phyloP scores from a whole-genome alignment of 2,888 invertebrate species.

The Fragum sueziense region DNA sequence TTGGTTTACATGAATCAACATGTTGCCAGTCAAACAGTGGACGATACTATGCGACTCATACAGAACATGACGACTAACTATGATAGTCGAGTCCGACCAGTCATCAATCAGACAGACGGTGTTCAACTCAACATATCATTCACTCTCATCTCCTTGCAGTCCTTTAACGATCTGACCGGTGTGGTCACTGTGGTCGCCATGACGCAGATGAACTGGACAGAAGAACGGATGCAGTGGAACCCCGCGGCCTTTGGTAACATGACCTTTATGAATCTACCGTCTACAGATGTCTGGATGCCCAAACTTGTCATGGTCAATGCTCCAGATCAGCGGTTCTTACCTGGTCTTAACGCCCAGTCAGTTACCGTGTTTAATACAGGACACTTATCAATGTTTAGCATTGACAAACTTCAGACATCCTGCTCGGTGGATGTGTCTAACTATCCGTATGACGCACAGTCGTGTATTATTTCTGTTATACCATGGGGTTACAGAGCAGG shows the following conservation, averaged over 20 bases:
- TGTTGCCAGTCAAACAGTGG: neutral
- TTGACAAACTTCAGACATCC: neutral
- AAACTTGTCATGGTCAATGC: constrained; percentile 39
- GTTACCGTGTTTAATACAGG: neutral
- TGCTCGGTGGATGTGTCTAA: constrained; percentile 7
- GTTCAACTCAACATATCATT: constrained; percentile 34
- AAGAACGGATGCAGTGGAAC: constrained; percentile 49
- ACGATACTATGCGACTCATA: neutral
- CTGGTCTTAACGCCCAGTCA: neutral
- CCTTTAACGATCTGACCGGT: constrained; percentile 51
- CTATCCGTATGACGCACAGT: constrained; percentile 14
- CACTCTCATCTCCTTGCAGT: constrained; percentile 40
- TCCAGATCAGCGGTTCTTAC: neutral
- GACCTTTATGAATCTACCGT: constrained; percentile 17
- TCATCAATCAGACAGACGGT: constrained; percentile 12
- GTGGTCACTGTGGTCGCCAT: constrained; percentile 48
- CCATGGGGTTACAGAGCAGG: neutral
- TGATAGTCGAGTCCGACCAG: constrained; percentile 47
- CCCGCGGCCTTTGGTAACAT: constrained; percentile 22
- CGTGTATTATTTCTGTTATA: neutral
- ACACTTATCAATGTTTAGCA: neutral
- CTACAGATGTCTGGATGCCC: constrained; percentile 52
- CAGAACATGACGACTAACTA: constrained; percentile 2
- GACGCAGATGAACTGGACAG: constrained; percentile 47
- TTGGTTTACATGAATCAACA: too few relatives aligned